Evolutionary conservation across 2,797 vertebrate species (phyloP).

Genomic region (Okamejei kenojei): DNA sequence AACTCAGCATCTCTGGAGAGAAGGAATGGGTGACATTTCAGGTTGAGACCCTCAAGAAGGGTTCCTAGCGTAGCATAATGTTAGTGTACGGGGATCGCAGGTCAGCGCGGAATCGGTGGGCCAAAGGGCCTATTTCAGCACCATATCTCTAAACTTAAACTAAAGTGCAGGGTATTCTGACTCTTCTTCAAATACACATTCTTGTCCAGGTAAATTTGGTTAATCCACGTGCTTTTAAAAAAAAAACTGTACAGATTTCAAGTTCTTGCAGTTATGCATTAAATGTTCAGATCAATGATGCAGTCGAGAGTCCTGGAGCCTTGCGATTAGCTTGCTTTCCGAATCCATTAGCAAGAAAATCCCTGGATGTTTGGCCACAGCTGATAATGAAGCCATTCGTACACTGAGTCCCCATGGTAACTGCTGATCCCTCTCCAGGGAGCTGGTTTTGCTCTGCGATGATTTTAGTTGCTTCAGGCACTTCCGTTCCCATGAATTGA

Average conservation of each 20-base stretch:
- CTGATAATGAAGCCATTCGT: not conserved
- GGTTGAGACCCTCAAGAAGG: too few species aligned
- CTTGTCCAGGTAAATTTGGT: not conserved
- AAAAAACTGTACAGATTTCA: not conserved
- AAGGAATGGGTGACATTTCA: too few species aligned
- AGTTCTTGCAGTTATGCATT: not conserved
- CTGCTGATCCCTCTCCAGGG: constrained; percentile 23
- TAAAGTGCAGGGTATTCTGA: too few species aligned
- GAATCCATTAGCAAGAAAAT: constrained; percentile 14
- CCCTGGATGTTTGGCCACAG: constrained; percentile 19
- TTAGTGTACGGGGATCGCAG: too few species aligned
- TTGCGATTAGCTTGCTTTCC: not conserved
- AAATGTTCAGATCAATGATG: not conserved
- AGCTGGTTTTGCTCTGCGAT: not conserved
- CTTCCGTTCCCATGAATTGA: not conserved
- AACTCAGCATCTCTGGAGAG: too few species aligned
- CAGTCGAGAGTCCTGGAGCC: too few species aligned
- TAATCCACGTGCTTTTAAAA: not conserved
- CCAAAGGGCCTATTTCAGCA: too few species aligned
- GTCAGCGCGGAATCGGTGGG: too few species aligned
- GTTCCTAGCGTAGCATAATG: too few species aligned
- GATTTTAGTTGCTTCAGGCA: not conserved
- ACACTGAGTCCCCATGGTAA: not conserved
- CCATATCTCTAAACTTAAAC: too few species aligned
- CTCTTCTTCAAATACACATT: not conserved